Conservation (phyloP, 2,888 invertebrate species). For the Meta bourneti region DNA sequence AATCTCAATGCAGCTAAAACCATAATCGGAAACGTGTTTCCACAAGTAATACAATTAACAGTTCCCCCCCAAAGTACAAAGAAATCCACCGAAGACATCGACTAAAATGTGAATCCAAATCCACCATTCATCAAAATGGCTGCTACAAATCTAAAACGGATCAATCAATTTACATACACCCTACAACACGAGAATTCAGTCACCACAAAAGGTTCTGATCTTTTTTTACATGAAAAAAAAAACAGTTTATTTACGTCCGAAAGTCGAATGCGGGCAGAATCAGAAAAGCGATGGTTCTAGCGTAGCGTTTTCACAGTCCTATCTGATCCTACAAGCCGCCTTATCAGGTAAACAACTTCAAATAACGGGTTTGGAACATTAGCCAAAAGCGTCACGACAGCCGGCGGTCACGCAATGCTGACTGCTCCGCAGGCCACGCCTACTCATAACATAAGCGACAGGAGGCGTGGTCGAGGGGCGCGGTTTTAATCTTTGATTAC, state of each 20-base stretch:
- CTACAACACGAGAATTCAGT: too few species aligned
- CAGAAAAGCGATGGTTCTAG: conserved; percentile 30
- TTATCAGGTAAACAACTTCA: conserved; percentile 66
- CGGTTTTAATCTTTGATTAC: conserved; percentile 50
- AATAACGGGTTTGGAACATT: conserved; percentile 59
- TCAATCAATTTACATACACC: too few species aligned
- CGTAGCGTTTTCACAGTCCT: conserved; percentile 55
- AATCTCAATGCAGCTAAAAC: too few species aligned
- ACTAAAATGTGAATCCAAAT: too few species aligned
- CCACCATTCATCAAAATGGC: too few species aligned
- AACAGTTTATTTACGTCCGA: conserved; percentile 28
- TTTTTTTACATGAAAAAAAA: not conserved
- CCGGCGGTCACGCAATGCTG: conserved; percentile 50
- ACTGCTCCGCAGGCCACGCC: conserved; percentile 25
- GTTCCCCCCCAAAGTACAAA: too few species aligned
- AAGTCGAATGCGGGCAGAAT: conserved; percentile 6
- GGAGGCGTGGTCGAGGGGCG: conserved; percentile 50
- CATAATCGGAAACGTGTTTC: too few species aligned
- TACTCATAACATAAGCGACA: conserved; percentile 29
- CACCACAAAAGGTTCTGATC: too few species aligned
- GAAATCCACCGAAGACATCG: too few species aligned
- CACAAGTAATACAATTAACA: too few species aligned
- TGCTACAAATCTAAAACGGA: too few species aligned
- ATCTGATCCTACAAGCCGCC: conserved; percentile 60
- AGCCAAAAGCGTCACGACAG: conserved; percentile 44